phyloP scores from a whole-genome alignment of 2,113 vertebrate genomes.

The Pristiophorus japonicus region DNA sequence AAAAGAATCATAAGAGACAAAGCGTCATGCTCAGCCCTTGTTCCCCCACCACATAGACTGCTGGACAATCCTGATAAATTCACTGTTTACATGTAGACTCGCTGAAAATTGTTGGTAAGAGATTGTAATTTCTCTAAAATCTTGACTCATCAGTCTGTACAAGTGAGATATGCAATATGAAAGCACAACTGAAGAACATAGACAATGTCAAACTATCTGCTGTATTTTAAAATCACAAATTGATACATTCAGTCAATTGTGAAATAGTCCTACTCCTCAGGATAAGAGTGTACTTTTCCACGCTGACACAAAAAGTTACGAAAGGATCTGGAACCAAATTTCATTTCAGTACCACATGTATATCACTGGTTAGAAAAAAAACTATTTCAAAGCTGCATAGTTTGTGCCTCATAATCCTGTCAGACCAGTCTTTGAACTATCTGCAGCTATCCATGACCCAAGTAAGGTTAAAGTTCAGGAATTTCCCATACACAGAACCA shows the following conservation, averaged over 20 bases:
- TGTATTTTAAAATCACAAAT: background rate
- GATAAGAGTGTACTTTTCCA: background rate
- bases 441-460: slow-evolving; percentile 46
- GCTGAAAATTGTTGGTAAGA: background rate
- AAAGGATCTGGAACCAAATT: background rate
- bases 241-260: background rate
- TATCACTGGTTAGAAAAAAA: background rate
- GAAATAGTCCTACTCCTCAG: background rate
- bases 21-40: background rate
- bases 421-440: slow-evolving; percentile 43
- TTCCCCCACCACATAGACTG: background rate
- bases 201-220: background rate
- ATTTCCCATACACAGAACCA: slow-evolving; percentile 52
- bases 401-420: background rate
- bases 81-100: background rate
- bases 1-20: background rate
- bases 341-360: background rate
- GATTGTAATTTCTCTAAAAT: background rate
- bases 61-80: background rate
- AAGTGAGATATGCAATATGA: background rate
- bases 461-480: slow-evolving; percentile 53
- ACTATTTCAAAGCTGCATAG: background rate
- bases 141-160: background rate
- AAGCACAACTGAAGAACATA: background rate
- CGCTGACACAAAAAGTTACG: background rate